Base-by-base conservation (phyloP, 2,113 vertebrate genomes). In the Anthoscopus minutus region DNA sequence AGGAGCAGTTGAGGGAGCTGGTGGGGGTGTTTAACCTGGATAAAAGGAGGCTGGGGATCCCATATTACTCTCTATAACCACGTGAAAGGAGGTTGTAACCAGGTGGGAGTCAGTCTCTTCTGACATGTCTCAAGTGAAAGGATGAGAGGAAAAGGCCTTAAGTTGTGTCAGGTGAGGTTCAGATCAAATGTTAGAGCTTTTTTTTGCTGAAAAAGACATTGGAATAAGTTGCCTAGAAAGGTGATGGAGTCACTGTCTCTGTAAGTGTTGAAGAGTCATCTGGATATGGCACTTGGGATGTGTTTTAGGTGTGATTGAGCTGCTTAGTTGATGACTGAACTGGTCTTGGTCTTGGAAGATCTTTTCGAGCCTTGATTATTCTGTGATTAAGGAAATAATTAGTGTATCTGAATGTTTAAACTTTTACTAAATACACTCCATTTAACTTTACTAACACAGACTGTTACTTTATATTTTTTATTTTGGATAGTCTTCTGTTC, bases 51-150 rank as follows among this genome's bases (percentile, higher is more conserved):
- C 10, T 51, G 20, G 13, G 33, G 6, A 16, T 12, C 38, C 8
- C 13, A 23, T 45, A 18, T 2, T 19, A 9, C 69, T 40, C n/a
- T 60, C 38, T 30, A 18, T n/a, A 38, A 3, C 20, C 11, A 16
- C 48, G 7, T 35, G 21, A 54, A 48, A 69, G n/a, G 30, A 47
- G 6, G 4, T 6, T 74, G 25, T 45, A 40, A 20, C 14, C 14
- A 35, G 17, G 13, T 74, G 45, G 45, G 23, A 3, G 3, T n/a
- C 0, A 0, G 24, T 67, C 20, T 51, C 19, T 60, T 37, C n/a
- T 67, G n/a, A 28, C 20, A 7, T 45, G 16, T 76, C 25, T 27
- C 40, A 54, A 35, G 21, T 31, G 40, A 69, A 76, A 47, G 40
- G 11, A 21, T 30, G 24, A 40, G 54, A 54, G 12, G 10, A 69